Conservation (phyloP, 1,140 invertebrate genomes). For the Drosophila asahinai region DNA sequence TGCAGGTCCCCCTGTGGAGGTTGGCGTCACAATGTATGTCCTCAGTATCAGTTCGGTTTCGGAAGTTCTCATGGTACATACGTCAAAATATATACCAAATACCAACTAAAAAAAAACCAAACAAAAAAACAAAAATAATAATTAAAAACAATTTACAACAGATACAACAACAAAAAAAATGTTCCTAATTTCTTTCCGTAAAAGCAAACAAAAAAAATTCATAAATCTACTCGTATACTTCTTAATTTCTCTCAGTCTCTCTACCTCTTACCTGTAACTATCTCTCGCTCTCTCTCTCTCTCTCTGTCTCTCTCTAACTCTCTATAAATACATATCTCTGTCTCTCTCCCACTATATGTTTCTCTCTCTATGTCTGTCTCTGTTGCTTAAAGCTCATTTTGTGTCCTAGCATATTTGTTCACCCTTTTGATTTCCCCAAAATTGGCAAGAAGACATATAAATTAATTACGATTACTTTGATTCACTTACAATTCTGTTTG, state of each 20-base stretch:
- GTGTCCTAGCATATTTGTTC: constrained; percentile 58
- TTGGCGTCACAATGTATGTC: constrained; percentile 99
- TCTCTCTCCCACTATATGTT: constrained; percentile 46
- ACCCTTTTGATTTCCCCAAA: constrained; percentile 44
- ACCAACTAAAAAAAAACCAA: constrained; percentile 28
- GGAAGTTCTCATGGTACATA: constrained; percentile 98
- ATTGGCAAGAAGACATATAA: constrained; percentile 52
- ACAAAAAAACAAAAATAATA: constrained; percentile 33
- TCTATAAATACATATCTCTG: constrained; percentile 26
- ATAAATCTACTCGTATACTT: constrained; percentile 70
- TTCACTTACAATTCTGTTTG: constrained; percentile 38
- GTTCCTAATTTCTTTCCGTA: constrained; percentile 40
- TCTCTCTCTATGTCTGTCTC: constrained; percentile 49
- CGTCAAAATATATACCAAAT: constrained; percentile 57
- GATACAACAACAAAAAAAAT: constrained; percentile 40
- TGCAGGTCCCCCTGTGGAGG: constrained; percentile 97
- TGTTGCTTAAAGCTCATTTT: constrained; percentile 71
- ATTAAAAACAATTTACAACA: constrained; percentile 50
- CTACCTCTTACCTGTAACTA: constrained; percentile 47
- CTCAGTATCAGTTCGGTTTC: constrained; percentile 99
- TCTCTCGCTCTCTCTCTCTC: constrained; percentile 46
- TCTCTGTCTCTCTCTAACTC: constrained; percentile 37
- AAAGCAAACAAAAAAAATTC: constrained; percentile 56
- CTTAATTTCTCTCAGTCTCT: constrained; percentile 67
- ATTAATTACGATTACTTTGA: constrained; percentile 48